Percentiles rank a stretch among this genome's conserved stretches.
phyloP scores from a whole-genome alignment of 2,888 invertebrate genomes.

The Pseudococcus jackbeardsleyi region DNA sequence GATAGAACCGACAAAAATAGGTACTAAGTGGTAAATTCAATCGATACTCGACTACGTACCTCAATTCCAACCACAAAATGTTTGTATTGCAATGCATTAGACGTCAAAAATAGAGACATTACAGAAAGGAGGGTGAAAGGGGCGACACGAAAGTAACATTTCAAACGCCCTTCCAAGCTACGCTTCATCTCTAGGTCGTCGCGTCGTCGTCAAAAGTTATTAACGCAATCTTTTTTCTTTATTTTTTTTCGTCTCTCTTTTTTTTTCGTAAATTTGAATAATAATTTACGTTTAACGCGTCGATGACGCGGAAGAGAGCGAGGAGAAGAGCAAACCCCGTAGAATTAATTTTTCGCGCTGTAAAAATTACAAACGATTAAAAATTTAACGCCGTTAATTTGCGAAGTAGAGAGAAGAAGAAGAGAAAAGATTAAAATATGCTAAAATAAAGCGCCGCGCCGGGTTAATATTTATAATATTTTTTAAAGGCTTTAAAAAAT shows the following conservation, averaged over 20 bases:
- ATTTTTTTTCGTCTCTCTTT: neutral
- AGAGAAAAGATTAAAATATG: constrained; percentile 16
- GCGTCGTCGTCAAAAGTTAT: neutral
- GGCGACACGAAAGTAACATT: neutral
- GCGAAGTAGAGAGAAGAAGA: neutral
- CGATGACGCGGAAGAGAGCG: neutral
- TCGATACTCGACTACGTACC: too few relatives aligned
- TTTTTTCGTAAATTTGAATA: constrained; percentile 20
- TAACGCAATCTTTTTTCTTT: constrained; percentile 9
- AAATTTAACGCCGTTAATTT: constrained; percentile 50
- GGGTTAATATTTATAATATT: constrained; percentile 37
- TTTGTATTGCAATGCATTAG: too few relatives aligned
- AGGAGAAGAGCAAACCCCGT: neutral
- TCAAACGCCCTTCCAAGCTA: neutral
- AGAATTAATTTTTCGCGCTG: constrained; percentile 36
- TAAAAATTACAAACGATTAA: constrained; percentile 51
- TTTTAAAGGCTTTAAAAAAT: constrained; percentile 30
- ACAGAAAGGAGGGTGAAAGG: too few relatives aligned
- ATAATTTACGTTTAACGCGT: constrained; percentile 14
- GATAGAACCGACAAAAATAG: too few relatives aligned
- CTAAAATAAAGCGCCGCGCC: constrained; percentile 21
- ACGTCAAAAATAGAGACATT: too few relatives aligned
- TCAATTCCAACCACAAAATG: too few relatives aligned
- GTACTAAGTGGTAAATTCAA: too few relatives aligned
- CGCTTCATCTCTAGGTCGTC: neutral